A percentile compares a stretch with the other conserved stretches of the same genome.
phyloP scores from a whole-genome alignment of 2,797 vertebrate genomes.

The Acanthiza pusilla region DNA sequence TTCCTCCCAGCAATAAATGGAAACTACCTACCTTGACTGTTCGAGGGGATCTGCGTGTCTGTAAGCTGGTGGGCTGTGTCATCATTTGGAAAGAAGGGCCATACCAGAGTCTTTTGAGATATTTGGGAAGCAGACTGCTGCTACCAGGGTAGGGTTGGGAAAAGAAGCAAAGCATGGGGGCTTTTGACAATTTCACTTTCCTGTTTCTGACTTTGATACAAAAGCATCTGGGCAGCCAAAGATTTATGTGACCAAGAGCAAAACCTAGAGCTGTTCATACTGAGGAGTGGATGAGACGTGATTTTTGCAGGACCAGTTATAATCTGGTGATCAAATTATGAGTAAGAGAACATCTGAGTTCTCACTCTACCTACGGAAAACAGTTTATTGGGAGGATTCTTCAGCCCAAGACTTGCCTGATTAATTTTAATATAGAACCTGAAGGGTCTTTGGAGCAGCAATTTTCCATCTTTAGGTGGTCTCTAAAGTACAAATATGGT shows the following conservation, averaged over 20 bases:
- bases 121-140: neutral
- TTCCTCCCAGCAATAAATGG: slow-evolving; percentile 14
- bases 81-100: neutral
- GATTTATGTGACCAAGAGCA: neutral
- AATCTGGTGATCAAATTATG: neutral
- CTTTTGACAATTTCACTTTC: neutral
- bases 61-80: neutral
- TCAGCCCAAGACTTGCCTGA: neutral
- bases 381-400: neutral
- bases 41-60: neutral
- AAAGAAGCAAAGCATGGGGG: neutral
- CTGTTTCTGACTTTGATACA: neutral
- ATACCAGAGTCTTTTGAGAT: neutral
- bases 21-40: slow-evolving; percentile 25
- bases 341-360: neutral
- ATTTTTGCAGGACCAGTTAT: neutral
- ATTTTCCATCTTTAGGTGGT: neutral
- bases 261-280: neutral
- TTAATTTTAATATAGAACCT: neutral
- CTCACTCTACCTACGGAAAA: neutral
- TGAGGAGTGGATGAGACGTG: neutral
- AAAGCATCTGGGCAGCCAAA: neutral
- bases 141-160: neutral
- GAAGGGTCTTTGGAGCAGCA: neutral
- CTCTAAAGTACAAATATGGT: neutral